Conservation (phyloP, 1,140 invertebrate species). For the Drosophila ohnishii region DNA sequence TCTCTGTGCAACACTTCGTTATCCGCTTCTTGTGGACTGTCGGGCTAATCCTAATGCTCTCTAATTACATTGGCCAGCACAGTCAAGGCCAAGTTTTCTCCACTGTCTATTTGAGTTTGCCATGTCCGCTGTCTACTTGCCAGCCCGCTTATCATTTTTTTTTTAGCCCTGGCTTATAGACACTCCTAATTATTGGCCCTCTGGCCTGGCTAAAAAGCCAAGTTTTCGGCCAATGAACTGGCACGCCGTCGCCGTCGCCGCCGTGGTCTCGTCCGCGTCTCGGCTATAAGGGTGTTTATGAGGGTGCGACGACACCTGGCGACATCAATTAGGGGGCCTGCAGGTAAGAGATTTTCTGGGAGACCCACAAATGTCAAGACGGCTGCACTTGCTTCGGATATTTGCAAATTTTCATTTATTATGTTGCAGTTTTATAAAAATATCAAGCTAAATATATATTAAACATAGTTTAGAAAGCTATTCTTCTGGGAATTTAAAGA, state of each 20-base stretch:
- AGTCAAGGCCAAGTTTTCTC: slow-evolving; percentile 41
- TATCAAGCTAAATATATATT: too few species aligned
- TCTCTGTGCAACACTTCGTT: slow-evolving; percentile 34
- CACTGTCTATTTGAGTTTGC: slow-evolving; percentile 39
- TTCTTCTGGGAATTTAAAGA: too few species aligned
- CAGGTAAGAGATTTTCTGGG: neutral
- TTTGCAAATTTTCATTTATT: neutral
- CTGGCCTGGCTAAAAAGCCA: slow-evolving; percentile 24
- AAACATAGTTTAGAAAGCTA: neutral
- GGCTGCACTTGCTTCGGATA: slow-evolving; percentile 6
- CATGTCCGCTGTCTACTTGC: slow-evolving; percentile 63
- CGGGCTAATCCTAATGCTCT: slow-evolving; percentile 75
- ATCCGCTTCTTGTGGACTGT: slow-evolving; percentile 48
- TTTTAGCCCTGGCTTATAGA: slow-evolving; percentile 49
- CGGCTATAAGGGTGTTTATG: slow-evolving; percentile 25
- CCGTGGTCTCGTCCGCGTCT: neutral
- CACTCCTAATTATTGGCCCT: slow-evolving; percentile 69
- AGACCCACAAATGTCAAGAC: slow-evolving; percentile 36
- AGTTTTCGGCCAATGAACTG: slow-evolving; percentile 54
- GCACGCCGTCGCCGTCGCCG: neutral
- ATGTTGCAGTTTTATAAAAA: neutral
- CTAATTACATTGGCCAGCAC: slow-evolving; percentile 72
- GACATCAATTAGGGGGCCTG: slow-evolving; percentile 43
- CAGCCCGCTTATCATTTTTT: slow-evolving; percentile 66
- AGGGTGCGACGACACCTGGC: slow-evolving; percentile 43